These are phyloP conservation scores for Erynnis tages DNA, from an alignment of 2,888 invertebrate genomes.

Conservation along the genomic window DNA sequence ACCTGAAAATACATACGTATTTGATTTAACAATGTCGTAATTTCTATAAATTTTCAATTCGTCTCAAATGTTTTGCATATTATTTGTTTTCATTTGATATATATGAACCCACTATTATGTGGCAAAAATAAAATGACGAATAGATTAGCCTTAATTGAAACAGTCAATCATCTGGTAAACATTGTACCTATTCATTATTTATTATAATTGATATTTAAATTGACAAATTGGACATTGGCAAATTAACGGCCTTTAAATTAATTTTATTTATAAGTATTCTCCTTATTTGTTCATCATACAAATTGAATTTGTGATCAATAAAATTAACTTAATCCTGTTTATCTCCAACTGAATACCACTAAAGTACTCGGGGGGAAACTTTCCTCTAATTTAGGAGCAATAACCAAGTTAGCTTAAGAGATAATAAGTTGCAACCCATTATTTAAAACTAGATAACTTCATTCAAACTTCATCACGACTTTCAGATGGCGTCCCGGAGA, in stretches of 20 bases:
- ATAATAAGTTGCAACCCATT: constrained; percentile 17
- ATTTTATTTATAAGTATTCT: constrained; percentile 1
- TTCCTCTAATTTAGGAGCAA: constrained; percentile 17
- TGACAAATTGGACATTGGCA: constrained; percentile 3
- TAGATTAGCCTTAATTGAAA: no score
- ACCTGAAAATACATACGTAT: no score
- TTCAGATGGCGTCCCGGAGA: constrained; percentile 43
- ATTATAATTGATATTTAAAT: constrained; percentile 4
- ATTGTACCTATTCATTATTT: neutral
- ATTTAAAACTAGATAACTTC: constrained; percentile 18
- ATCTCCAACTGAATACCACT: constrained; percentile 9
- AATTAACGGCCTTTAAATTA: neutral
- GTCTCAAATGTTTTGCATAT: no score
- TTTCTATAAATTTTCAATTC: no score
- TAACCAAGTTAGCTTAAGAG: constrained; percentile 18
- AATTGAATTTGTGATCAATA: constrained; percentile 3
- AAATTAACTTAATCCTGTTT: neutral
- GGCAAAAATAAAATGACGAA: no score
- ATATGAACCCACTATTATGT: no score
- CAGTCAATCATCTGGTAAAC: constrained; percentile 11
- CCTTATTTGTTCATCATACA: constrained; percentile 5
- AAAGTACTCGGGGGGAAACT: constrained; percentile 1
- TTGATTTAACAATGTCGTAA: no score
- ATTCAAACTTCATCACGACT: constrained; percentile 21
- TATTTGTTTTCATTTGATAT: no score